Percentiles rank a stretch among this genome's conserved stretches.
Conservation (phyloP, 2,113 vertebrate species). For the Trochalopteron elliotii region DNA sequence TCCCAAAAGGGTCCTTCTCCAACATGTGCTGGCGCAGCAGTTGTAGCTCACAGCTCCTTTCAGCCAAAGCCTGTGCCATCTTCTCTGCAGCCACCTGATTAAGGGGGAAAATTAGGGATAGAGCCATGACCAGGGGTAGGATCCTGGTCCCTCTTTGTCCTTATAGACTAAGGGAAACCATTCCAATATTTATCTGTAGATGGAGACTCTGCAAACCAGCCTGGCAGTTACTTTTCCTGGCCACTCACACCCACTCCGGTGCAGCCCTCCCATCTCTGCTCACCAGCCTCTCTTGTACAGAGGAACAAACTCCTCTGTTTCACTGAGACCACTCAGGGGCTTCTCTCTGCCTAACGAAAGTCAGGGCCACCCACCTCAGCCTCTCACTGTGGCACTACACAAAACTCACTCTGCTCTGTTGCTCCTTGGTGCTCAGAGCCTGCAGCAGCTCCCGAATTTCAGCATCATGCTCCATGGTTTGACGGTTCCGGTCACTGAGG, state of each 20-base stretch:
- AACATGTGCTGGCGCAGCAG: conserved; percentile 79
- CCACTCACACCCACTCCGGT: not conserved
- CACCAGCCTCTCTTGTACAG: not conserved
- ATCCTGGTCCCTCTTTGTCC: not conserved
- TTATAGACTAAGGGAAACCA: not conserved
- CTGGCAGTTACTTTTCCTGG: not conserved
- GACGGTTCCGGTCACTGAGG: conserved; percentile 75
- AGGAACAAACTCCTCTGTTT: not conserved
- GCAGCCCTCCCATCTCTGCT: not conserved
- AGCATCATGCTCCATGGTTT: conserved; percentile 78
- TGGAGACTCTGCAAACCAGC: not conserved
- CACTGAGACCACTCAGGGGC: not conserved
- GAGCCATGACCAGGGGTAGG: not conserved
- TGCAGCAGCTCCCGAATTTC: conserved; percentile 84
- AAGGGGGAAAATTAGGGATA: not conserved
- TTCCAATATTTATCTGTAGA: not conserved
- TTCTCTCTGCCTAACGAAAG: not conserved
- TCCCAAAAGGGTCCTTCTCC: conserved; percentile 55
- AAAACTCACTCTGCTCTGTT: conserved; percentile 80
- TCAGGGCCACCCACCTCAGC: not conserved
- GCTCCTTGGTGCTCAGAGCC: conserved; percentile 77
- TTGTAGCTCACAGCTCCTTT: conserved; percentile 81
- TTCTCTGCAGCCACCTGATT: conserved; percentile 77
- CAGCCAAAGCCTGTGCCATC: conserved; percentile 77
- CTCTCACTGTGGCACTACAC: not conserved